Evolutionary conservation across 2,113 vertebrate species (phyloP), one percentile per base, ranked within the genome.

Genomic region (Onychostoma macrolepis): DNA sequence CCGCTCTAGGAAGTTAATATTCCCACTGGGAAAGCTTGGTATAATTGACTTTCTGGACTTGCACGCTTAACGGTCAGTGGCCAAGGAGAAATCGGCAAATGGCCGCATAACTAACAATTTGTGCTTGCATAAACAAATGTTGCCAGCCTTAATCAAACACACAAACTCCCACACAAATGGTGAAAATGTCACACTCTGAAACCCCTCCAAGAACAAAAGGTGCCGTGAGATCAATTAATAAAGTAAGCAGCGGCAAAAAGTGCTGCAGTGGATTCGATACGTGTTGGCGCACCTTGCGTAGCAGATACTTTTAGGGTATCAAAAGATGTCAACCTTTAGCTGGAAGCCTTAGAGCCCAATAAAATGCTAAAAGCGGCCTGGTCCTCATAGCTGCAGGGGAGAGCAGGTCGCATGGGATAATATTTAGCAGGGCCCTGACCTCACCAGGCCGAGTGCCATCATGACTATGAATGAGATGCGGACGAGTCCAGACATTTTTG

Each of bases 21-120:
- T 58, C 28, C 91, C 85, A 65, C 65, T 74, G 78, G 86, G 80
- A 92, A 89, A 90, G 36, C 84, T 77, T 50, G 5, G 48, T 85
- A 91, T 93, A 92, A 94, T 87, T 92, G 91, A 94, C 89, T 86
- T 86, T 76, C 88, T 75, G 84, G 88, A 91, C 88, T 88, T 61
- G 56, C 78, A 85, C 30, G 48, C 28, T 41, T 80, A 65, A 78
- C 26, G 48, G 76, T 65, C 30, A 79, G 63, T 50, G 4, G 69
- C 30, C 26, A 75, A 56, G 38, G 28, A 85, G 71, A 76, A 83
- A 65, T 61, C 43, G 28, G 77, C 15, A 67, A 76, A 79, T 50
- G 53, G 79, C 15, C 21, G 26, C 26, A 48, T 41, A 30, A 65
- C 33, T 69, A 41, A 45, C 36, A 80, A 33, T 50, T 36, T 30